Evolutionary conservation across 37 sponge, comb jelly and placozoan genomes (phyloP).

Genomic region (Trichoplax adhaerens): DNA sequence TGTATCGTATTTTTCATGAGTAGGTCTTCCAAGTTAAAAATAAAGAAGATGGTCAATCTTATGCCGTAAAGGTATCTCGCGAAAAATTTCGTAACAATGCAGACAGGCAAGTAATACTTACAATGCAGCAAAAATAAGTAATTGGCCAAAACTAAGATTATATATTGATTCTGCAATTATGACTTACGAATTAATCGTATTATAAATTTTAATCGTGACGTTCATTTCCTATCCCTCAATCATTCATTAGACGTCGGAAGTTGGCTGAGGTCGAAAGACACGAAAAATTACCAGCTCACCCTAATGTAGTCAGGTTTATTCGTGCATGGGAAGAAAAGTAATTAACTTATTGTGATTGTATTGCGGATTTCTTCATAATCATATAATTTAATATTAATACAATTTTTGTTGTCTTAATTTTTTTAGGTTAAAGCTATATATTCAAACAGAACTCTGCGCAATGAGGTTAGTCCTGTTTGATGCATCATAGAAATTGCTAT

Average conservation of each 20-base stretch:
- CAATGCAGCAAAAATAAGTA: no score
- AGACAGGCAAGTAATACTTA: conserved; percentile 29
- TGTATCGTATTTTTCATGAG: not conserved
- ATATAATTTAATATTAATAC: no score
- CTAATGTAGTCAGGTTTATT: conserved; percentile 60
- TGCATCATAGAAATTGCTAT: not conserved
- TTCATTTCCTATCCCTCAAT: not conserved
- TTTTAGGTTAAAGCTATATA: conserved; percentile 31
- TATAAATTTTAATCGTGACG: no score
- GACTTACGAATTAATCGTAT: no score
- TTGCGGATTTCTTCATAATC: no score
- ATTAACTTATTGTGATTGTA: not conserved
- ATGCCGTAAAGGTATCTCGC: conserved; percentile 72
- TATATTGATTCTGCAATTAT: no score
- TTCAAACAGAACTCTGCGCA: conserved; percentile 75
- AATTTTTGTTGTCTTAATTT: not conserved
- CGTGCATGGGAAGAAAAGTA: conserved; percentile 76
- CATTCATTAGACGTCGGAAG: conserved; percentile 23
- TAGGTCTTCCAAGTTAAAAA: conserved; percentile 28
- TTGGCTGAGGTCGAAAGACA: conserved; percentile 72
- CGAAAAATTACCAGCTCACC: conserved; percentile 54
- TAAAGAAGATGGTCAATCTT: conserved; percentile 44
- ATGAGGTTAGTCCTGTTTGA: conserved; percentile 29
- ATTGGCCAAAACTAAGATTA: no score
- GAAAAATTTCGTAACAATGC: conserved; percentile 31